Conservation (phyloP, 2,113 vertebrate genomes). For the Pedionomus torquatus region DNA sequence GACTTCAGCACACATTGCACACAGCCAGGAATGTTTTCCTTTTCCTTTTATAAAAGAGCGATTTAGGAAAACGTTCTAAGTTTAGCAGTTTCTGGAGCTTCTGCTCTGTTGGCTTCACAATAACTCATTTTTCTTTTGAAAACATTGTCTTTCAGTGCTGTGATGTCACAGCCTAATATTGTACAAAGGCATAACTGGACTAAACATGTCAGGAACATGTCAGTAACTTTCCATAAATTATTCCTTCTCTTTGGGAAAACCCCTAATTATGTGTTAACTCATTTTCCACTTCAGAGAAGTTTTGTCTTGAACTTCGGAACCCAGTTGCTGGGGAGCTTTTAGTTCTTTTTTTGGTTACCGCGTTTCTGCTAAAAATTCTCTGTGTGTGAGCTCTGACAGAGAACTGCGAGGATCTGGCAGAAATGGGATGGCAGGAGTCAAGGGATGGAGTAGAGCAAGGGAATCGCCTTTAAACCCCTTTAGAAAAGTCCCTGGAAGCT, state of each 20-base stretch:
- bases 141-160: conserved; percentile 7
- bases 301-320: conserved; percentile 24
- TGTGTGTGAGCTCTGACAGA: not conserved
- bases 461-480: not conserved
- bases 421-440: not conserved
- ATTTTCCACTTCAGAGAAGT: conserved; percentile 55
- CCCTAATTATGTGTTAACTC: conserved; percentile 67
- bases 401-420: not conserved
- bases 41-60: not conserved
- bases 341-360: not conserved
- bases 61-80: not conserved
- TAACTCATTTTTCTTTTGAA: conserved; percentile 19
- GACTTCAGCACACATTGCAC: conserved; percentile 53
- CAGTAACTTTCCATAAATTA: conserved; percentile 71
- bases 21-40: conserved; percentile 64
- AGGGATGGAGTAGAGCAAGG: not conserved
- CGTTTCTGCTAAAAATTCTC: not conserved
- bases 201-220: conserved; percentile 69
- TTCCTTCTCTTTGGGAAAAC: conserved; percentile 66
- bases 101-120: conserved; percentile 2
- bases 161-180: conserved; percentile 43
- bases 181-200: conserved; percentile 53
- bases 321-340: conserved; percentile 11
- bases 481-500: not conserved
- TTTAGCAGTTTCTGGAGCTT: conserved; percentile 43